phyloP scores from a whole-genome alignment of 2,888 invertebrate species.

The Himalopsyche tibetana region DNA sequence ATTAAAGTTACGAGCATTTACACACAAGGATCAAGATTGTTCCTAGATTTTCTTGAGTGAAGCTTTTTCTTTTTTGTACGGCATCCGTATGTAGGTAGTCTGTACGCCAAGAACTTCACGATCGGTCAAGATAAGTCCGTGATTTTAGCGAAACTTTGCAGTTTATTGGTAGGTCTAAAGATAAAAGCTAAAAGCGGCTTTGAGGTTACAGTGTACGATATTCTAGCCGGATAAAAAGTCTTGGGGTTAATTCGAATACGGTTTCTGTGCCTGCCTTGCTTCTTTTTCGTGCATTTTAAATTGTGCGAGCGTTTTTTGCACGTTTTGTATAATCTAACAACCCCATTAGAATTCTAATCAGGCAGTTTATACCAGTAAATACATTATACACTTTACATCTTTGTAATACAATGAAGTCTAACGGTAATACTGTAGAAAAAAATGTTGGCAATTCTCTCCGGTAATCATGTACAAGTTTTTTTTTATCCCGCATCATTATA shows the following conservation, averaged over 20 bases:
- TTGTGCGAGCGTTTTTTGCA: neutral
- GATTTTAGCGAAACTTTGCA: slow-evolving; percentile 47
- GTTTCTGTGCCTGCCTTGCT: neutral
- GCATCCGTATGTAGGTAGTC: neutral
- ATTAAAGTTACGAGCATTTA: neutral
- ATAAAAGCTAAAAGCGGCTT: slow-evolving; percentile 51
- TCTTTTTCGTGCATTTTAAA: slow-evolving; percentile 18
- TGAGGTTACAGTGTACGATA: slow-evolving; percentile 23
- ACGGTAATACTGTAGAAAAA: too few relatives aligned
- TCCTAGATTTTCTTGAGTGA: neutral
- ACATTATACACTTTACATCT: too few relatives aligned
- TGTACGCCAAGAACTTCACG: slow-evolving; percentile 25
- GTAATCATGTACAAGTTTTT: too few relatives aligned
- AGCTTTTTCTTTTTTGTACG: slow-evolving; percentile 7
- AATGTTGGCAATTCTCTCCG: too few relatives aligned
- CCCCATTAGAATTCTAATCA: neutral
- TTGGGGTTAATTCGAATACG: slow-evolving; percentile 28
- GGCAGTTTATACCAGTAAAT: too few relatives aligned
- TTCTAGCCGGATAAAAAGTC: neutral
- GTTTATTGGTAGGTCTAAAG: slow-evolving; percentile 47
- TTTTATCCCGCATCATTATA: too few relatives aligned
- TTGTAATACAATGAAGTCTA: too few relatives aligned
- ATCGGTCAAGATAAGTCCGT: slow-evolving; percentile 46
- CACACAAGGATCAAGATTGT: neutral
- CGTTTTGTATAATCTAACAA: slow-evolving; percentile 19